Evolutionary conservation across 2,113 vertebrate genomes (phyloP), one percentile per base, ranked within the genome.

Genomic region (Pangasianodon hypophthalmus): DNA sequence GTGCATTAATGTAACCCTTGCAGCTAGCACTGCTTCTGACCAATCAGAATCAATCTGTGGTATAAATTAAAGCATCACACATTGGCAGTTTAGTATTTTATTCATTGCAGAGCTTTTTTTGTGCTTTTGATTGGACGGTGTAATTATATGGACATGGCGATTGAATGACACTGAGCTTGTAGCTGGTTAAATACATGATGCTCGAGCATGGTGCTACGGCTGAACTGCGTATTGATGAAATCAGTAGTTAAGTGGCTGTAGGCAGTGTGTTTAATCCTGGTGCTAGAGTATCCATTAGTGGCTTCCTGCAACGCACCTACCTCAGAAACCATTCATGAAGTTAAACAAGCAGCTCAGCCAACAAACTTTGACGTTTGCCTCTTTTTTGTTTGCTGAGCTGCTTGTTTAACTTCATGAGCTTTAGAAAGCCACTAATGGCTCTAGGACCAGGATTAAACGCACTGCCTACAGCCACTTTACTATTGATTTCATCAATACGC

Each of bases 321-420:
- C 29, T 32, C 29, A 19, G 29, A 50, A 50, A 46, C 24, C 44
- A 29, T n/a, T n/a, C 48, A n/a, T 52, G 46, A 81, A 29, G 26
- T n/a, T 50, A 80, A 80, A 80, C 77, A 81, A 81, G 48, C 79
- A 14, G 77, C 11, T 80, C 5, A 50, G 26, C 11, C 11, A 13
- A 50, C 9, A 29, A 48, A 37, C 37, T 37, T 37, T 37, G 37
- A 37, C 37, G 37, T 37, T 37, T 37, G 37, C 37, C 37, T 37
- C 37, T 37, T 37, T 37, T 37, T 48, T 29, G 9, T 50, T 13
- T 4, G 11, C 26, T 50, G 5, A 80, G 11, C 77, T 14, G 79
- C 48, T 81, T 81, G 77, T 80, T 80, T 80, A 50, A n/a, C 26
- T 29, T 81, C 46, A 52, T n/a, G 48, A n/a, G n/a, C n/a, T n/a